These are phyloP conservation scores for Cyanoderma ruficeps DNA, from an alignment of 2,113 vertebrate species.

Conservation along the genomic window DNA sequence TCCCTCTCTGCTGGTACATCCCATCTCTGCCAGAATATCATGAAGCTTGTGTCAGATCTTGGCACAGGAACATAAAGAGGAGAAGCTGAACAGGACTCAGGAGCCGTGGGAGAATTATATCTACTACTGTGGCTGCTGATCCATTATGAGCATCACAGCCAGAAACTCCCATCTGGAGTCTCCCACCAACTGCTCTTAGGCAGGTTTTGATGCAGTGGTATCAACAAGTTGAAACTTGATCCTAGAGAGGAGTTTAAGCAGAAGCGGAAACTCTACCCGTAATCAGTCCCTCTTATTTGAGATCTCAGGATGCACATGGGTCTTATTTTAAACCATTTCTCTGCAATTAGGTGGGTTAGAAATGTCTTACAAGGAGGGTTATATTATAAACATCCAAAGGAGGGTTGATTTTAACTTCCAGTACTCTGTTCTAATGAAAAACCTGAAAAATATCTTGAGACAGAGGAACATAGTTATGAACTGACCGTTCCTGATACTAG, in stretches of 20 bases:
- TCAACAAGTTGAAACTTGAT: not conserved
- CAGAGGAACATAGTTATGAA: not conserved
- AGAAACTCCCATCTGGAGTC: slow-evolving; percentile 45
- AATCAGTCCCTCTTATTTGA: not conserved
- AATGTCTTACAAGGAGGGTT: not conserved
- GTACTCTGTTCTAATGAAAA: not conserved
- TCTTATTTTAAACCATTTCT: not conserved
- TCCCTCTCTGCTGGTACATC: slow-evolving; percentile 11
- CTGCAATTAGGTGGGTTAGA: not conserved
- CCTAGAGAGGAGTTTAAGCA: not conserved
- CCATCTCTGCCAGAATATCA: slow-evolving; percentile 23
- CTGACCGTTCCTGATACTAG: not conserved
- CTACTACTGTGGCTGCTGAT: slow-evolving; percentile 31
- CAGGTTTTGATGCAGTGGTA: not conserved
- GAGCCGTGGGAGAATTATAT: slow-evolving; percentile 5
- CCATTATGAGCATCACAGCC: slow-evolving; percentile 34
- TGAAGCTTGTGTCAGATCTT: slow-evolving; percentile 30
- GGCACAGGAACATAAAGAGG: slow-evolving; percentile 2
- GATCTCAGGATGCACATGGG: not conserved
- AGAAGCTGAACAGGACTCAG: slow-evolving; percentile 3
- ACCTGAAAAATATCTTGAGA: not conserved
- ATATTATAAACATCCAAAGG: not conserved
- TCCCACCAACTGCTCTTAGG: not conserved
- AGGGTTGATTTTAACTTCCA: not conserved
- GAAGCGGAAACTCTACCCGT: not conserved